Base-by-base conservation (phyloP, 2,888 invertebrate genomes). In the Tetrapedia diversipes region DNA sequence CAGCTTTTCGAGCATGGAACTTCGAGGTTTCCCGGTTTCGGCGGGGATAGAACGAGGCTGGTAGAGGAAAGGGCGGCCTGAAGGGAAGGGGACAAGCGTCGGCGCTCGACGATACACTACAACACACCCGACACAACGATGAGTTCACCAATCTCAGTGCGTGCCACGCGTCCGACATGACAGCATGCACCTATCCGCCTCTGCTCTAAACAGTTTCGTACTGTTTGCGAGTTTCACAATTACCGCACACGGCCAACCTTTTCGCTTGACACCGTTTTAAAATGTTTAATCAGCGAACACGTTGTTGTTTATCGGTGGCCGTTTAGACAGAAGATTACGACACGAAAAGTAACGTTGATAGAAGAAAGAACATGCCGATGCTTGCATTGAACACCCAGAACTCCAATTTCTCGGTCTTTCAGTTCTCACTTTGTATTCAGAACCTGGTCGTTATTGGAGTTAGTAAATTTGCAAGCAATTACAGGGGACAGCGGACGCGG, bases 81-180 rank as follows among this genome's bases (percentile, higher is more conserved):
- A 66, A 80, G 68, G 73, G 72, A 63, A 82, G 83, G 82, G 80
- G 84, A 72, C 74, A 82, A 89, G 89, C 90, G 90, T 90, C 90
- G 90, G 89, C 87, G 89, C 89, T 83, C 86, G 83, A 85, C 89
- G 88, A 90, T 89, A 89, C 89, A 89, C 87, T 82, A 86, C n/a
- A n/a, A n/a, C 83, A 86, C 81, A 70, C 80, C 78, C 84, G 77
- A 84, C 85, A 81, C 81, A 83, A 85, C 86, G 76, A 84, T 78
- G 83, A 70, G 83, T 84, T 82, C 81, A 67, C 73, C 80, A 80
- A 85, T 81, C 85, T 83, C 90, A 90, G 90, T 90, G 90, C 88
- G 90, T 89, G 87, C 83, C 84, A 88, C 88, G 89, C 89, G 89
- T 86, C 79, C 88, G 87, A 83, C 85, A 83, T 80, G 86, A 81